Evolutionary conservation across 2,113 vertebrate genomes (phyloP), one percentile per base, ranked within the genome.

Genomic region (Poeciliopsis turrubarensis): DNA sequence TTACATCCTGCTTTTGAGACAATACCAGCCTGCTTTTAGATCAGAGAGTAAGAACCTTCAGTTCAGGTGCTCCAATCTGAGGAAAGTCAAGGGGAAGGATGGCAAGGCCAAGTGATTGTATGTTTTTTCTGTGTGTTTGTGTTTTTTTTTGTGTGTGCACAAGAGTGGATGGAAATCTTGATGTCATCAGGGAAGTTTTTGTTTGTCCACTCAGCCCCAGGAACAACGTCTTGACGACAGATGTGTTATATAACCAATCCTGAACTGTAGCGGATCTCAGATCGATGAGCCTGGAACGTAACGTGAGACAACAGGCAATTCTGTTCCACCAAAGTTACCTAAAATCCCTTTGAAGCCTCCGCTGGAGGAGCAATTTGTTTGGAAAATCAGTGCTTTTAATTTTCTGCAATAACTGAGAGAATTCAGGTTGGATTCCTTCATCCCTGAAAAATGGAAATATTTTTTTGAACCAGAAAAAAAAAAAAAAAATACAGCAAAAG

Each of bases 201-300:
- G 86, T 89, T 89, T 87, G 90, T 89, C 85, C 83, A 65, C 57
- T 78, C 66, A 0, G 26, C 68, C 80, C 71, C 77, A 81, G 77
- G 87, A 89, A 82, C 57, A 65, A 77, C 86, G 71, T 82, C 81
- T 90, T 86, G 81, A 81, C 29, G 77, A 86, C 90, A 91, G 88
- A 87, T 90, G 81, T 80, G 77, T 85, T 85, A 13, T 32, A 76
- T 71, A 85, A 87, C 82, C 83, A 32, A 66, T 44, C 12, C 74
- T 79, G 84, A 85, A 89, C 85, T 76, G 26, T 69, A 51, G 64
- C 14, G 29, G 27, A 86, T 89, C 80, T 74, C 60, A 19, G 60
- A 68, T 76, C 41, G 37, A 65, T 65, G 80, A 15, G 68, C 68
- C 75, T 67, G 1, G 1, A 72, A 70, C 32, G 64, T 29, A 84